These are phyloP conservation scores for Drosophila fungiperda DNA, from an alignment of 2,888 invertebrate species.

Conservation along the genomic window DNA sequence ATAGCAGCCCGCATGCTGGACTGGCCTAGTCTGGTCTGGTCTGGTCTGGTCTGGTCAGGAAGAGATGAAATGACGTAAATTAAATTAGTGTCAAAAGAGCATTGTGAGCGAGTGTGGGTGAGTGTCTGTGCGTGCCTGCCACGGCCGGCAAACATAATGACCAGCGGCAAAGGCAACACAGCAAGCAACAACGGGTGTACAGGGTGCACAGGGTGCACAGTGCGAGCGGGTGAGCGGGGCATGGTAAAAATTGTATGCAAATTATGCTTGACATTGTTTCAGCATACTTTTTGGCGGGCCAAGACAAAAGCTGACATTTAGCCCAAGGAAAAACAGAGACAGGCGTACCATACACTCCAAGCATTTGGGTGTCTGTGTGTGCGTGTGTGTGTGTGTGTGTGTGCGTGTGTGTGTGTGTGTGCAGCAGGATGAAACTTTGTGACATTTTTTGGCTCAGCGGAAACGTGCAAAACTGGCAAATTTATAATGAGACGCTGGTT, in stretches of 20 bases:
- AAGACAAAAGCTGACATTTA: constrained; percentile 81
- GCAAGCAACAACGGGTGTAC: constrained; percentile 16
- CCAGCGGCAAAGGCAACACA: constrained; percentile 60
- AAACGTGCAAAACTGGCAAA: constrained; percentile 81
- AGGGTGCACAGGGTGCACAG: neutral
- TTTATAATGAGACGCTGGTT: constrained; percentile 77
- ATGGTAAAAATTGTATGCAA: constrained; percentile 73
- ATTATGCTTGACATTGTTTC: constrained; percentile 80
- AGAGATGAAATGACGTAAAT: constrained; percentile 64
- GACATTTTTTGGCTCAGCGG: constrained; percentile 74
- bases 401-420: constrained; percentile 17
- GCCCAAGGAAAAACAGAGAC: constrained; percentile 72
- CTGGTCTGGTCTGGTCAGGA: constrained; percentile 11
- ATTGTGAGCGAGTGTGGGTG: constrained; percentile 56
- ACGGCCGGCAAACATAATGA: constrained; percentile 76
- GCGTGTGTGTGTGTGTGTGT: neutral
- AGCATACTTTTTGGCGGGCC: constrained; percentile 77
- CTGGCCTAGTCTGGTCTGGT: neutral
- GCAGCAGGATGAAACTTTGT: constrained; percentile 69
- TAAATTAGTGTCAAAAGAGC: constrained; percentile 77
- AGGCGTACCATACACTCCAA: constrained; percentile 20
- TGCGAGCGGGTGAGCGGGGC: constrained; percentile 13
- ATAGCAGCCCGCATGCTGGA: constrained; percentile 19
- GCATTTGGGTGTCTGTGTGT: neutral
- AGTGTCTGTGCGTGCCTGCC: constrained; percentile 72